phyloP scores from a whole-genome alignment of 2,797 vertebrate species.

The Menidia menidia region DNA sequence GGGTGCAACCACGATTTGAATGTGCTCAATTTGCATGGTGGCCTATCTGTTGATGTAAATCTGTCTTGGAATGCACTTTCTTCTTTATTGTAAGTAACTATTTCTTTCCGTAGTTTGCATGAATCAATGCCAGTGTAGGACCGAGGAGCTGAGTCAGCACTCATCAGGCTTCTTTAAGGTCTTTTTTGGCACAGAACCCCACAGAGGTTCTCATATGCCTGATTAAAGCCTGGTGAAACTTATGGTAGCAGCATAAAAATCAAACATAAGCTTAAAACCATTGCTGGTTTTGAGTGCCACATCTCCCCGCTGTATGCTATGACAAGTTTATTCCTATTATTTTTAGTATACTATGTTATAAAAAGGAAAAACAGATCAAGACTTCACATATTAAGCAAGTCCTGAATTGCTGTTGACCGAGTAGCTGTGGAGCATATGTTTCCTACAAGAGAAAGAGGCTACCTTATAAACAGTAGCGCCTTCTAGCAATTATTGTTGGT shows the following conservation, averaged over 20 bases:
- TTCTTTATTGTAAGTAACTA: conserved; percentile 46
- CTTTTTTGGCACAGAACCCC: conserved; percentile 34
- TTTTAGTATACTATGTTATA: conserved; percentile 20
- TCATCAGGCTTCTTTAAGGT: conserved; percentile 28
- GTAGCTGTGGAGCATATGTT: conserved; percentile 41
- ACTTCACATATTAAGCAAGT: conserved; percentile 34
- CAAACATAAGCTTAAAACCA: conserved; percentile 23
- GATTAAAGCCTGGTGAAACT: conserved; percentile 41
- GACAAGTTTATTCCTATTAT: conserved; percentile 20
- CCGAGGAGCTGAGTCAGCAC: conserved; percentile 18
- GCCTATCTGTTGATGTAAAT: conserved; percentile 55
- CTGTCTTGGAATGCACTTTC: conserved; percentile 76
- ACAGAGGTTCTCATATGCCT: conserved; percentile 40
- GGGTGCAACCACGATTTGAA: conserved; percentile 47
- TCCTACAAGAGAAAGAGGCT: conserved; percentile 15
- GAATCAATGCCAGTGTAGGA: conserved; percentile 64
- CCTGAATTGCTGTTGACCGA: conserved; percentile 23
- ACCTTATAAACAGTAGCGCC: conserved; percentile 17
- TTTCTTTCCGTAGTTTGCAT: conserved; percentile 68
- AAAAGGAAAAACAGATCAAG: conserved; percentile 26
- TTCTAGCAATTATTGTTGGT: conserved; percentile 11
- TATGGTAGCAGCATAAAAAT: conserved; percentile 57
- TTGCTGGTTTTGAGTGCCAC: conserved; percentile 41
- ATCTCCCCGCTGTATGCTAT: conserved; percentile 30
- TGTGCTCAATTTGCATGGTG: conserved; percentile 66